These are phyloP conservation scores for Ptychodera flava DNA, from an alignment of 35 echinoderm and acorn worm genomes.

Conservation along the genomic window DNA sequence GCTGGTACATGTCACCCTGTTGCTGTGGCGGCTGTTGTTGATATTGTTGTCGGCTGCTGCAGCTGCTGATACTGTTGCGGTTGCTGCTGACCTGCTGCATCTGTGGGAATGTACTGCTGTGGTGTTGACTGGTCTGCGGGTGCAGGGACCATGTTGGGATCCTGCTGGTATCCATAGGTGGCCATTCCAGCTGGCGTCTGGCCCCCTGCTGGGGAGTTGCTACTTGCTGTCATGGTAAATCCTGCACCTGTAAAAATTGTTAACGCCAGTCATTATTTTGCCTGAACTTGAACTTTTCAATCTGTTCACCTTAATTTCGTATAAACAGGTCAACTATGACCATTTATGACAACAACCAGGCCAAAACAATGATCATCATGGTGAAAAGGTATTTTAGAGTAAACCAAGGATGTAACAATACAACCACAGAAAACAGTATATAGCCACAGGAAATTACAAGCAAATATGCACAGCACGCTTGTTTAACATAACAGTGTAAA, in stretches of 20 bases:
- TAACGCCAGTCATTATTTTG: slow-evolving; percentile 31
- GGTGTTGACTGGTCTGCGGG: neutral
- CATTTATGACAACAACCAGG: no score
- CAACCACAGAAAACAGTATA: no score
- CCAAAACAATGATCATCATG: no score
- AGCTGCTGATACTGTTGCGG: neutral
- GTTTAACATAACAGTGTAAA: no score
- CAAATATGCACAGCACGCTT: no score
- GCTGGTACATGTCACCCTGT: neutral
- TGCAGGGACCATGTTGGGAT: neutral
- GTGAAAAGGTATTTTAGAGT: no score
- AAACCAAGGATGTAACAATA: no score
- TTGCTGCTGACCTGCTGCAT: neutral
- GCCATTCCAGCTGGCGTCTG: neutral
- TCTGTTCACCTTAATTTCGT: no score
- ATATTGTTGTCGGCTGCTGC: neutral
- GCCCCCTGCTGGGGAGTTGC: neutral
- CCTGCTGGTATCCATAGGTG: slow-evolving; percentile 3
- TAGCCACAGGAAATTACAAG: no score
- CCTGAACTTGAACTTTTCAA: slow-evolving; percentile 14
- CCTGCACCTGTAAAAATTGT: neutral
- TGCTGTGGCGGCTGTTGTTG: neutral
- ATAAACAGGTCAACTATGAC: no score
- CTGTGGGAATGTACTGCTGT: neutral
- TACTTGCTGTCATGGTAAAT: slow-evolving; percentile 16